These are phyloP conservation scores for Eutolmus rufibarbis DNA, from an alignment of 2,888 invertebrate genomes.

Conservation along the genomic window DNA sequence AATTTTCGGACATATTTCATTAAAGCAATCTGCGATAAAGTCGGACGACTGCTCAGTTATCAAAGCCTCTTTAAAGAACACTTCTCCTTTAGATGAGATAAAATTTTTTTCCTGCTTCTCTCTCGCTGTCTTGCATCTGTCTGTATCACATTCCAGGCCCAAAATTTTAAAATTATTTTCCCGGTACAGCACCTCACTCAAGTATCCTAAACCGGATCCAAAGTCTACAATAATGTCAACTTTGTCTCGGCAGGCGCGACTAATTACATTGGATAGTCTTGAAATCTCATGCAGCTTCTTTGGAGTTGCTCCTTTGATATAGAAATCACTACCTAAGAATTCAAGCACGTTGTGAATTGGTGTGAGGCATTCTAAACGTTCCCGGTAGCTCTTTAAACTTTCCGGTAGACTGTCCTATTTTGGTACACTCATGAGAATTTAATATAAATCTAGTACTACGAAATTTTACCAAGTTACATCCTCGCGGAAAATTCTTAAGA, in stretches of 20 bases:
- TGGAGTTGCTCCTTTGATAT: conserved; percentile 61
- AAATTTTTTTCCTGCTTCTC: conserved; percentile 67
- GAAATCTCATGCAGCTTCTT: conserved; percentile 79
- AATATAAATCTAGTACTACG: not conserved
- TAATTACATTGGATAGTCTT: conserved; percentile 66
- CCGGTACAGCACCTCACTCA: conserved; percentile 72
- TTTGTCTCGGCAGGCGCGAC: conserved; percentile 53
- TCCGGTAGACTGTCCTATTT: conserved; percentile 59
- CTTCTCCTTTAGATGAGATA: conserved; percentile 64
- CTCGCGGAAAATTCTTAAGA: conserved; percentile 63
- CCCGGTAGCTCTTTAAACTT: conserved; percentile 61
- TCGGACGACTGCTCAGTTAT: conserved; percentile 65
- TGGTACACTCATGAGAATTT: not conserved
- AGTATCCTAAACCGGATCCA: conserved; percentile 79
- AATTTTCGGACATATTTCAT: conserved; percentile 52
- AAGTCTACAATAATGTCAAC: conserved; percentile 72
- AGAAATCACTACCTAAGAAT: conserved; percentile 46
- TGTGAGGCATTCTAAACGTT: conserved; percentile 51
- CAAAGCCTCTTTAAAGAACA: conserved; percentile 69
- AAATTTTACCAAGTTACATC: not conserved
- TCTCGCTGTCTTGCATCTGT: conserved; percentile 67
- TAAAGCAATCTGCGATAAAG: conserved; percentile 63
- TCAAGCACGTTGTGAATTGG: conserved; percentile 39
- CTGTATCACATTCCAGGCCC: conserved; percentile 71
- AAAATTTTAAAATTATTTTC: conserved; percentile 67